Base-by-base conservation (phyloP, 2,113 vertebrate genomes). In the Ciconia stormi region DNA sequence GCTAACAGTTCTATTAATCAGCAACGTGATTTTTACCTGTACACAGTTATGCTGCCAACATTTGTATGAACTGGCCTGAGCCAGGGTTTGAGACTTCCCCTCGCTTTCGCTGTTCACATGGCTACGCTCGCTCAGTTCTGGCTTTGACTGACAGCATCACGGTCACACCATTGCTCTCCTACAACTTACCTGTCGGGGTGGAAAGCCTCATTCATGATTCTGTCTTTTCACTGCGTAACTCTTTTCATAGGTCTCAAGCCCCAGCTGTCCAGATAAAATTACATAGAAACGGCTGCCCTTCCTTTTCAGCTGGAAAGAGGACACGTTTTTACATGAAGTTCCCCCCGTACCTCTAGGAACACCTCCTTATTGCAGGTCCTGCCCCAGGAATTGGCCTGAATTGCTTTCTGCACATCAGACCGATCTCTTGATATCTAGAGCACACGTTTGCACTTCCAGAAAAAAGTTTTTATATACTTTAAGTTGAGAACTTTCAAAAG, bases 101-200 rank as follows among this genome's bases (percentile, higher is more conserved):
- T 62, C 2, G 1, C 32, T 46, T 14, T 22, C 42, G 4, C 61
- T 53, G 55, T 17, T 66, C 78, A 23, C 26, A 4, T 2, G 15
- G 58, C 36, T 25, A 5, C 17, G 19, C 53, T 53, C 23, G n/a
- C 20, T 63, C 66, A 2, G 7, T 29, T 36, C 38, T 11, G 8
- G 4, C 21, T 80, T 13, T 2, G 17, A 12, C 16, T 11, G 55
- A 79, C 58, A 34, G 15, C 53, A 59, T 6, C 20, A 55, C 0
- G 0, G 26, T 47, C 44, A 36, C 38, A 50, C 23, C 56, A 40
- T 0, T n/a, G 22, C 36, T 63, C 17, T 61, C 34, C 38, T 40
- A 12, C 29, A 38, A 0, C 40, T n/a, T 4, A 20, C 18, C 27
- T 13, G 1, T 7, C 9, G 10, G 38, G 3, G 9, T 29, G 19